phyloP scores from a whole-genome alignment of 2,888 invertebrate genomes.

The Miltochrista miniata region DNA sequence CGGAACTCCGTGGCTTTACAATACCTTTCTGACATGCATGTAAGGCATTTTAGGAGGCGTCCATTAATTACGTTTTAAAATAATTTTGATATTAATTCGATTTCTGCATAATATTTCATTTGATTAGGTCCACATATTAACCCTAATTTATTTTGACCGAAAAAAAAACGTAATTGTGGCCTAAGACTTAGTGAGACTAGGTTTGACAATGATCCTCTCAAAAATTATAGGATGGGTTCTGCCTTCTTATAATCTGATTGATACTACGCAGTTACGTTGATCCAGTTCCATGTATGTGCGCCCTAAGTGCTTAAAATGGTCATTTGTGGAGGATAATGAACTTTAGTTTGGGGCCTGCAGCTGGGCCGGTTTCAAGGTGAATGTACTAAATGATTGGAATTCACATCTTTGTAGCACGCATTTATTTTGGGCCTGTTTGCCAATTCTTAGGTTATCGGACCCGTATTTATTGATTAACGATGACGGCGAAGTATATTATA shows the following conservation, averaged over 20 bases:
- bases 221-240: too few relatives aligned
- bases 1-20: conserved; percentile 23
- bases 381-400: conserved; percentile 73
- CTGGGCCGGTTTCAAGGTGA: conserved; percentile 79
- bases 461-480: conserved; percentile 59
- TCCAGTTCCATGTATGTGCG: conserved; percentile 9
- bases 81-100: too few relatives aligned
- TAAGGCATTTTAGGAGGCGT: too few relatives aligned
- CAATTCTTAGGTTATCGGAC: conserved; percentile 72
- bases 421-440: conserved; percentile 71
- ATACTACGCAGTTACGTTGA: background rate
- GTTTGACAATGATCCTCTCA: too few relatives aligned
- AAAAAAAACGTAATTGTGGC: too few relatives aligned
- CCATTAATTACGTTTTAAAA: too few relatives aligned
- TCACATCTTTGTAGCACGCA: conserved; percentile 62
- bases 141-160: too few relatives aligned
- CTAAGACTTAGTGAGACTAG: too few relatives aligned
- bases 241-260: too few relatives aligned
- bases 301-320: conserved; percentile 51
- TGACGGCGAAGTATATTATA: too few relatives aligned
- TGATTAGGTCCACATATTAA: too few relatives aligned
- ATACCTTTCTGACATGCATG: conserved; percentile 14
- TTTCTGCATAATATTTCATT: too few relatives aligned
- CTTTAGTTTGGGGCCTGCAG: conserved; percentile 61
- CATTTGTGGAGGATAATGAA: conserved; percentile 75